Evolutionary conservation across 1,140 invertebrate species (phyloP), one percentile per base, ranked within the genome.

Genomic region (Archegozetes longisetosus): DNA sequence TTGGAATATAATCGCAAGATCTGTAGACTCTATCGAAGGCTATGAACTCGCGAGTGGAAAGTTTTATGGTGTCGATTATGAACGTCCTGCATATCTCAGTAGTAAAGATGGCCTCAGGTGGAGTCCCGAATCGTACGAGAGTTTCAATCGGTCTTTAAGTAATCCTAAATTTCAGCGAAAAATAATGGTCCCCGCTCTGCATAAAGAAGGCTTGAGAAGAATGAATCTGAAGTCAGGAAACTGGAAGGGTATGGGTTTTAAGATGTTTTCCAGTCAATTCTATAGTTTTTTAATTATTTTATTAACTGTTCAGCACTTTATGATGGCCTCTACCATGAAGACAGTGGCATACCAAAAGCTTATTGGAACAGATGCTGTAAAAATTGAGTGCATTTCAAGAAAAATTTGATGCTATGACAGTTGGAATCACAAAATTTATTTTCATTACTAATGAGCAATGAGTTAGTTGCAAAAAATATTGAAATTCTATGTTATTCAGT

Each of bases 341-440:
- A 62, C 14, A 60, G 55, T 22, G 3, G 55, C 0, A 49, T 60
- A 14, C 61, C 64, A 25, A 56, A 60, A 60, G 61, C 64, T 20
- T 46, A 50, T 25, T 64, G 64, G 64, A 64, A 62, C 13, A 40
- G 53, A 27, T 64, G 64, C n/a, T 64, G 63, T 53, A 62, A n/a
- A n/a, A n/a, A n/a, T n/a, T n/a, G n/a, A n/a, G n/a, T n/a, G n/a
- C n/a, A n/a, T n/a, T n/a, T n/a, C n/a, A n/a, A n/a, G n/a, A n/a
- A n/a, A n/a, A n/a, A n/a, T n/a, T n/a, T n/a, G n/a, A n/a, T n/a
- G n/a, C n/a, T n/a, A n/a, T n/a, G n/a, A n/a, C n/a, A n/a, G n/a
- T n/a, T n/a, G n/a, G n/a, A n/a, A n/a, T n/a, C n/a, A n/a, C n/a
- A n/a, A n/a, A n/a, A n/a, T n/a, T n/a, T n/a, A n/a, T n/a, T n/a